Conservation (phyloP, 2,113 vertebrate species). For the Lepidothrix coronata region DNA sequence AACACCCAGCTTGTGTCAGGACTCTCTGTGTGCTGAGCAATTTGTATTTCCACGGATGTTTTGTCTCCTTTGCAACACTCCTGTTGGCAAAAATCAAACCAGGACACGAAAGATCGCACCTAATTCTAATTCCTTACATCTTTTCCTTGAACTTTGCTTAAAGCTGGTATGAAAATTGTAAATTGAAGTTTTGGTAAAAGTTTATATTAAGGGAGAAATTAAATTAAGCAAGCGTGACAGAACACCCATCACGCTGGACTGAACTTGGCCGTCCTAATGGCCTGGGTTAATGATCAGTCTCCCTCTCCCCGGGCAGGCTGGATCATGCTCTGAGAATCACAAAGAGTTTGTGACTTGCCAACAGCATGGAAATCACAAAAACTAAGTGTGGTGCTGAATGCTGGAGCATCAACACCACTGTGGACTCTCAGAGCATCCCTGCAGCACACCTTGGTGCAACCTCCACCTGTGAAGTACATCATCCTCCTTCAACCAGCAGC, state of each 20-base stretch:
- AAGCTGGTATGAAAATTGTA: background rate
- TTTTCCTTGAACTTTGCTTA: background rate
- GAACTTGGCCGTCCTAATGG: background rate
- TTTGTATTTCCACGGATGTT: background rate
- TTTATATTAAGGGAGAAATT: background rate
- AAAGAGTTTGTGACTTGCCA: background rate
- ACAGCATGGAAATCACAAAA: background rate
- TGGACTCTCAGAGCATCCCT: background rate
- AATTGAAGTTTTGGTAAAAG: constrained; percentile 7
- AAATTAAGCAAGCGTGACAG: background rate
- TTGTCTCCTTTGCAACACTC: background rate
- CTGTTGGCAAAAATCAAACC: background rate
- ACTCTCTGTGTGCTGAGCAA: background rate
- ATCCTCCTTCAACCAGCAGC: background rate
- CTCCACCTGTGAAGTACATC: background rate
- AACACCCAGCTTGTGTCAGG: constrained; percentile 33
- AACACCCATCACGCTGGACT: background rate
- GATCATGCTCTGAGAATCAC: background rate
- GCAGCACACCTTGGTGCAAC: background rate
- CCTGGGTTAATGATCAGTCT: background rate
- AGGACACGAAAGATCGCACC: background rate
- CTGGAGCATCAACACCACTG: background rate
- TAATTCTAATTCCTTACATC: constrained; percentile 17
- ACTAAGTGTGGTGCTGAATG: background rate
- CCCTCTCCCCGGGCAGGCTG: background rate